These are phyloP conservation scores for Aleiodes leptofemur DNA, from an alignment of 2,888 invertebrate species.

Conservation along the genomic window DNA sequence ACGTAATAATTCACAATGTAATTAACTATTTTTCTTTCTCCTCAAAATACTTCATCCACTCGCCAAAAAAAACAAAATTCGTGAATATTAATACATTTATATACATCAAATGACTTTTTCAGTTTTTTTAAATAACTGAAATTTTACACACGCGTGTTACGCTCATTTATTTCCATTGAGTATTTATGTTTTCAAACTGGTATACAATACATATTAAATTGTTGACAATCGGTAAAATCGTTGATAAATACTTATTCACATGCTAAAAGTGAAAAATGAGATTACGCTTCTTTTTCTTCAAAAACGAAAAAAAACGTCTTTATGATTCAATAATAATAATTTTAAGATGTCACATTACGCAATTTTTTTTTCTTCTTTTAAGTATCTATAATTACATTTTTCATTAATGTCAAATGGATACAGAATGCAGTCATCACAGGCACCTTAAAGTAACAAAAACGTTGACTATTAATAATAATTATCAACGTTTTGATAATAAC, in stretches of 20 bases:
- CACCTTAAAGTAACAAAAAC: constrained; percentile 38
- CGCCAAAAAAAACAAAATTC: background rate
- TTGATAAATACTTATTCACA: background rate
- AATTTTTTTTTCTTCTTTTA: background rate
- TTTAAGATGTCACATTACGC: background rate
- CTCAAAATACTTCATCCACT: background rate
- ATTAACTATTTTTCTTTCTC: background rate
- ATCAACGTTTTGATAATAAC: background rate
- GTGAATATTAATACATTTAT: constrained; percentile 37
- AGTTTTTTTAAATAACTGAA: constrained; percentile 41
- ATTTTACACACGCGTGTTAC: constrained; percentile 33
- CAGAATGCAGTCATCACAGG: constrained; percentile 55
- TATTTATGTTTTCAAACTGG: too few species aligned
- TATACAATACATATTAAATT: too few species aligned
- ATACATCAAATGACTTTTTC: constrained; percentile 52
- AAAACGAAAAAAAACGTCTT: too few species aligned
- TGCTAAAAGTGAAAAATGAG: background rate
- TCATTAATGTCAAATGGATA: constrained; percentile 38
- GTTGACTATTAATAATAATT: background rate
- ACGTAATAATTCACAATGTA: background rate
- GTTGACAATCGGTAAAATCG: too few species aligned
- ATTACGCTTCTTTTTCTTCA: constrained; percentile 12
- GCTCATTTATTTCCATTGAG: too few species aligned
- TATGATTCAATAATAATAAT: too few species aligned
- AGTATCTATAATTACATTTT: background rate